phyloP scores from a whole-genome alignment of 2,797 vertebrate species.

The Aselliscus stoliczkanus region DNA sequence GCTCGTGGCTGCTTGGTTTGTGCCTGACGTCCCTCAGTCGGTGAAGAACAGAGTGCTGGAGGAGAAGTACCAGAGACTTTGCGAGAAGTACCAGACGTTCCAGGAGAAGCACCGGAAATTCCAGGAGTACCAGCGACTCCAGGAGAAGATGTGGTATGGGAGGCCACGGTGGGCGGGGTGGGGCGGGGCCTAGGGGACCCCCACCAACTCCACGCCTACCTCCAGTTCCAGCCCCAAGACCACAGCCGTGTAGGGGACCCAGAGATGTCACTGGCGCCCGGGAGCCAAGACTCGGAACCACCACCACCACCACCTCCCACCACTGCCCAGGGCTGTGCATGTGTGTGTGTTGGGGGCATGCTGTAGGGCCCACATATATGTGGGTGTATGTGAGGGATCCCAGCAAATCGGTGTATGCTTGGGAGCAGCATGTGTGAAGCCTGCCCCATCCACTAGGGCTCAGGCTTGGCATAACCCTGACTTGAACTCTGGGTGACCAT shows the following conservation, averaged over 20 bases:
- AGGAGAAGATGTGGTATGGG: conserved; percentile 82
- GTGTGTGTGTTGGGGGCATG: no score
- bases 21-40: conserved; percentile 87
- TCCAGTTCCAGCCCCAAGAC: background rate
- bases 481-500: background rate
- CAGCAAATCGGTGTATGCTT: no score
- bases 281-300: background rate
- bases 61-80: conserved; percentile 82
- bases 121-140: no score
- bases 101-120: conserved; percentile 78
- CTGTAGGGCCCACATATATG: rapidly evolving
- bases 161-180: conserved; percentile 59
- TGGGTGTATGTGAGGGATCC: background rate
- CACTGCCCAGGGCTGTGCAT: background rate
- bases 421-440: background rate
- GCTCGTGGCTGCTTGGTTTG: conserved; percentile 92
- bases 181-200: rapidly evolving
- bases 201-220: background rate
- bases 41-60: conserved; percentile 88
- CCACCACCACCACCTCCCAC: background rate
- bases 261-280: background rate
- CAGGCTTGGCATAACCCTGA: background rate
- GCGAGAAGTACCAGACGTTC: conserved; percentile 82
- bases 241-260: conserved; percentile 31
- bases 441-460: background rate